These are phyloP conservation scores for Mellivora capensis DNA, from an alignment of 2,113 vertebrate genomes.

Conservation along the genomic window DNA sequence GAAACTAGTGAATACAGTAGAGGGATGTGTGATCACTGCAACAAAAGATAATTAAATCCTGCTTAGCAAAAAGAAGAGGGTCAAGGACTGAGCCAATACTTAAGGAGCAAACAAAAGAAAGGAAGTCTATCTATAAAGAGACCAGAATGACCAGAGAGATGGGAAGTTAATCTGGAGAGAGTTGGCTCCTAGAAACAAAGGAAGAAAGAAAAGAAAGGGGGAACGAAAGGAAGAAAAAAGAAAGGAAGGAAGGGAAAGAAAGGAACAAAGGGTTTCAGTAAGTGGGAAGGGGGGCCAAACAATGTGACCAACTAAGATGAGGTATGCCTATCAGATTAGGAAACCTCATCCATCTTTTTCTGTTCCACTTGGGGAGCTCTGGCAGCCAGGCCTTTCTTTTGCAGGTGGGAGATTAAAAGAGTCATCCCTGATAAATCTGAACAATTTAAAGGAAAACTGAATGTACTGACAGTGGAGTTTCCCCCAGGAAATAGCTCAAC, in stretches of 20 bases:
- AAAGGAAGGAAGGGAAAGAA: no score
- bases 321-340: not conserved
- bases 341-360: not conserved
- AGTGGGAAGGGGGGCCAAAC: not conserved
- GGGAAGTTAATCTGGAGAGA: not conserved
- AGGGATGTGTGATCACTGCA: not conserved
- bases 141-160: not conserved
- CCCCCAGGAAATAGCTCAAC: not conserved
- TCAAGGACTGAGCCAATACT: not conserved
- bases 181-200: not conserved
- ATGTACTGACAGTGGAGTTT: not conserved
- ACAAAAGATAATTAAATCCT: not conserved
- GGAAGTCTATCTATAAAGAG: not conserved
- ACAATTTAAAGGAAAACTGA: not conserved
- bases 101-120: not conserved
- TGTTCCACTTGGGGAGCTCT: not conserved
- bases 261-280: not conserved
- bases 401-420: not conserved
- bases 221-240: no score
- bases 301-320: not conserved
- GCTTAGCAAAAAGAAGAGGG: not conserved
- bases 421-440: not conserved
- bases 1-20: not conserved
- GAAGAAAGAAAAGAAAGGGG: no score
- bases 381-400: not conserved